A percentile compares a stretch with the other conserved stretches of the same genome.
phyloP scores from a whole-genome alignment of 2,888 invertebrate genomes.

The Noctua janthe region DNA sequence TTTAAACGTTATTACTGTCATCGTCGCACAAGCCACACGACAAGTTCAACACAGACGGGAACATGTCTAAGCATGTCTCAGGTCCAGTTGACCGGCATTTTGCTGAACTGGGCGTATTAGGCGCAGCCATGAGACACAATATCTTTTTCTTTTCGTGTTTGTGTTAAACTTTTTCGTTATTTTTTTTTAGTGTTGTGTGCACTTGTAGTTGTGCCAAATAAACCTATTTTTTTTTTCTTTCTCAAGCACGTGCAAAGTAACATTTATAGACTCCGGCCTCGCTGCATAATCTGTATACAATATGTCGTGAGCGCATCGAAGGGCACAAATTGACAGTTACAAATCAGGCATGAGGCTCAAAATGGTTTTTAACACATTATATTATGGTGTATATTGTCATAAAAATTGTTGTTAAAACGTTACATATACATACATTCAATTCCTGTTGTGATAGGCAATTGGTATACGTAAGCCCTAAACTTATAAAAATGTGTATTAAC shows the following conservation, averaged over 20 bases:
- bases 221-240: too few species aligned
- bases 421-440: conserved; percentile 44
- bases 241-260: neutral
- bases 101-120: too few species aligned
- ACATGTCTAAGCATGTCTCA: neutral
- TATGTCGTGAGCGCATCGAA: neutral
- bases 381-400: conserved; percentile 57
- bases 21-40: neutral
- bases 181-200: too few species aligned
- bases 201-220: too few species aligned
- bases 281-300: neutral
- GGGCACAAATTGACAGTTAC: neutral
- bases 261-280: neutral
- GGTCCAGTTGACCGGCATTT: too few species aligned
- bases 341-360: conserved; percentile 40
- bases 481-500: conserved; percentile 24
- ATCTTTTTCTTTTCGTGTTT: too few species aligned
- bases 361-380: conserved; percentile 42
- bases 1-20: neutral
- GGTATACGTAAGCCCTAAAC: conserved; percentile 37
- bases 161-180: too few species aligned
- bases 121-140: too few species aligned
- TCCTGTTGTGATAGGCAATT: conserved; percentile 53
- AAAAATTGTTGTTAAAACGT: conserved; percentile 45
- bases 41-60: neutral